Percentiles rank a stretch among this genome's conserved stretches.
Evolutionary conservation across 2,888 invertebrate genomes (phyloP).

Genomic region (Cinara cedri): DNA sequence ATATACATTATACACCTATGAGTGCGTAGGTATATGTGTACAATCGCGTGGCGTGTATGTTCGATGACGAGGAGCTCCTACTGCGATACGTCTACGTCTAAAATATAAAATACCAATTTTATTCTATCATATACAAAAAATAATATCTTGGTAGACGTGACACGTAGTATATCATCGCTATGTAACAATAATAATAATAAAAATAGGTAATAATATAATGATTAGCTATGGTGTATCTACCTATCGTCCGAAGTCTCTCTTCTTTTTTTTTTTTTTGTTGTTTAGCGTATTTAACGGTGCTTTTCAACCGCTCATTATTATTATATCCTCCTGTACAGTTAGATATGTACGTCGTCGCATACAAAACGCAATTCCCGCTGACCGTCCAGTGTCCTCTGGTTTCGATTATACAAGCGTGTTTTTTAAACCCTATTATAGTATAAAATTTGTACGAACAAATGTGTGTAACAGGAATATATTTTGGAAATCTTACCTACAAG

Average conservation of each 20-base stretch:
- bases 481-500: too few relatives aligned
- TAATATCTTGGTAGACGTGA: slow-evolving; percentile 1
- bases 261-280: slow-evolving; percentile 15
- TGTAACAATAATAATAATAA: slow-evolving; percentile 38
- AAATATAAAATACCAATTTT: slow-evolving; percentile 6
- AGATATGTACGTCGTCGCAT: not conserved
- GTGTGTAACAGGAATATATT: too few relatives aligned
- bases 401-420: not conserved
- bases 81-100: not conserved
- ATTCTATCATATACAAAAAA: slow-evolving; percentile 1
- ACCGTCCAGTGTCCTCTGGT: not conserved
- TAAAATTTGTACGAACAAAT: too few relatives aligned
- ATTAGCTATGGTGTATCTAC: slow-evolving; percentile 26
- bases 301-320: slow-evolving; percentile 25
- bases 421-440: too few relatives aligned
- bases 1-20: not conserved
- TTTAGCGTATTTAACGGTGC: slow-evolving; percentile 42
- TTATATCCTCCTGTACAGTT: slow-evolving; percentile 29
- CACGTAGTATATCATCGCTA: slow-evolving; percentile 11
- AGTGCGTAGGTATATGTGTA: too few relatives aligned
- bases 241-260: not conserved
- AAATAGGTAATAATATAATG: slow-evolving; percentile 29
- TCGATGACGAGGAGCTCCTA: not conserved
- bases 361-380: not conserved
- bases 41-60: not conserved